Evolutionary conservation across 1,140 invertebrate genomes (phyloP), one percentile per base, ranked within the genome.

Genomic region (Brachionus manjavacas): DNA sequence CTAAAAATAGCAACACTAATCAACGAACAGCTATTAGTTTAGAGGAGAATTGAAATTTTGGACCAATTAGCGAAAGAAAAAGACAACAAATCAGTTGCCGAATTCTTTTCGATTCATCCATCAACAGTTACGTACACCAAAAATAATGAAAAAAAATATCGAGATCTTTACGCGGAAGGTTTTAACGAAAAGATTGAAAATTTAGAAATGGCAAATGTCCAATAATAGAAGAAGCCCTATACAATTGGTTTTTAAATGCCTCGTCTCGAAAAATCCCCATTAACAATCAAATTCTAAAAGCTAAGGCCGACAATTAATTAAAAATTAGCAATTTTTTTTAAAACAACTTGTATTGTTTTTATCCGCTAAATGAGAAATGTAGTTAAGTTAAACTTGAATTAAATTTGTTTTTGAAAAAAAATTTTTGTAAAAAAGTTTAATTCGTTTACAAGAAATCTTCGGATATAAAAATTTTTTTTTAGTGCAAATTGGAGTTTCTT

Each of bases 151-250:
- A 1, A 68, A 68, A 25, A 68, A 28, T 68, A 68, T 68, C 16
- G 64, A 25, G 64, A 68, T 68, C 64, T 68, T 12, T 28, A 68
- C 64, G 64, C 64, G 11, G 31, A 68, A 68, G 64, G 64, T 25
- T 25, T 68, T 68, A 68, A 68, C 28, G 64, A 68, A 68, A 68
- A 68, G 20, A 68, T 68, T 68, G 64, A 68, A 68, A 14, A 68
- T 68, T 12, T 68, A 68, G 64, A 68, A 28, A 12, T 28, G 25
- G 64, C 28, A 68, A 68, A 28, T 23, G 11, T 25, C 64, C 64
- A 68, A 25, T 68, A 8, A 68, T 68, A 25, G 64, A 68, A 68
- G 64, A 68, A 68, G 64, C 64, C 28, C 16, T 68, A 28, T 68
- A 25, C 64, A 68, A 68, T 28, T 68, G 64, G 64, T 68, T 68